Evolutionary conservation across 2,888 invertebrate genomes (phyloP).

Genomic region (Synergus gifuensis): DNA sequence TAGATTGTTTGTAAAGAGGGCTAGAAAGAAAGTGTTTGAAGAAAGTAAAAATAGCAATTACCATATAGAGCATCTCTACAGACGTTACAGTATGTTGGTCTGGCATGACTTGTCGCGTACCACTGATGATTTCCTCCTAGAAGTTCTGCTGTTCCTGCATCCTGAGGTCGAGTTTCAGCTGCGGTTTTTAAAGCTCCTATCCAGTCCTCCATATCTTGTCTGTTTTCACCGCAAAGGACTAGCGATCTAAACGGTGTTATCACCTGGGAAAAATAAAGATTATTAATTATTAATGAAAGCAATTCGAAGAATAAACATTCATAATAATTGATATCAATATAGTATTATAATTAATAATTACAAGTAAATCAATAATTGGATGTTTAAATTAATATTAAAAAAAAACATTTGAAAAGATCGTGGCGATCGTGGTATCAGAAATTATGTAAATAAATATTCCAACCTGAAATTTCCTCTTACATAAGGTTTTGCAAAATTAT

Average conservation of each 20-base stretch:
- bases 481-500: neutral
- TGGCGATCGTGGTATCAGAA: neutral
- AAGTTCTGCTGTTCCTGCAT: conserved; percentile 82
- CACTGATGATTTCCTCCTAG: conserved; percentile 87
- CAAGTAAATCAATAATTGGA: no score
- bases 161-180: conserved; percentile 79
- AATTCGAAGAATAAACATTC: neutral
- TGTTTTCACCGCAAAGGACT: conserved; percentile 88
- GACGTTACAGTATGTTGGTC: conserved; percentile 98
- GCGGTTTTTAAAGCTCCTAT: conserved; percentile 89
- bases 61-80: conserved; percentile 93
- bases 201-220: conserved; percentile 96
- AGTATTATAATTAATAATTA: no score
- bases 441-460: neutral
- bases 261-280: conserved; percentile 78
- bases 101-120: conserved; percentile 95
- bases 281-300: neutral
- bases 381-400: neutral
- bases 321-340: no score
- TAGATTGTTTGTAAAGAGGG: neutral
- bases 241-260: conserved; percentile 89
- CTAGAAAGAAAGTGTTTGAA: conserved; percentile 6
- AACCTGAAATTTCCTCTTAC: neutral
- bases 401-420: neutral
- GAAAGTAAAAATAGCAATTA: conserved; percentile 60